A percentile compares a stretch with the other conserved stretches of the same genome.
These are phyloP conservation scores for Tiliacea aurago DNA, from an alignment of 2,888 invertebrate species.

Conservation along the genomic window DNA sequence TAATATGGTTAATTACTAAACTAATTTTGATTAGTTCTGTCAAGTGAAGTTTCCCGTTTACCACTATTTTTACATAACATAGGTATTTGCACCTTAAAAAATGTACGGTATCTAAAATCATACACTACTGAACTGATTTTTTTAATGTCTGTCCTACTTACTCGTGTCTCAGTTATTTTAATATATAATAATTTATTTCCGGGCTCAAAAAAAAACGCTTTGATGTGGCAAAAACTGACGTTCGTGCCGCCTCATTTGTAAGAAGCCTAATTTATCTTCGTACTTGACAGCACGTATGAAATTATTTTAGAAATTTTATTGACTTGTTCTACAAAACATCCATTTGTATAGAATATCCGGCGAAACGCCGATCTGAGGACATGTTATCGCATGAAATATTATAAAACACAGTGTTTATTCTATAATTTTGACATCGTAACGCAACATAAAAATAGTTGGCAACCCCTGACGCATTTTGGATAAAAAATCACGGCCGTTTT, in stretches of 20 bases:
- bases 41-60: neutral
- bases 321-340: constrained; percentile 57
- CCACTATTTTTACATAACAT: constrained; percentile 1
- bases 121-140: constrained; percentile 24
- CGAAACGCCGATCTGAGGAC: constrained; percentile 32
- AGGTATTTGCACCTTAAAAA: constrained; percentile 18
- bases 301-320: constrained; percentile 57
- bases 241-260: constrained; percentile 63
- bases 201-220: constrained; percentile 61
- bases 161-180: constrained; percentile 62
- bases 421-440: constrained; percentile 75
- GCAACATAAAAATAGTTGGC: constrained; percentile 84
- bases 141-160: constrained; percentile 51
- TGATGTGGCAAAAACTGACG: constrained; percentile 62
- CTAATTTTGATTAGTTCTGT: neutral
- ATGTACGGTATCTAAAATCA: constrained; percentile 15
- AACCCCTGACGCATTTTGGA: constrained; percentile 59
- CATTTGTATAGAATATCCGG: constrained; percentile 46
- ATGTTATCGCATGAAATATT: constrained; percentile 42
- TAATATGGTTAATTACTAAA: neutral
- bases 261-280: constrained; percentile 61
- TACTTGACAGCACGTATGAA: constrained; percentile 57
- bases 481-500: constrained; percentile 49
- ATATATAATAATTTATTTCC: constrained; percentile 69
- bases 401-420: constrained; percentile 74